These are phyloP conservation scores for Pachycephala philippinensis DNA, from an alignment of 2,113 vertebrate species.

Conservation along the genomic window DNA sequence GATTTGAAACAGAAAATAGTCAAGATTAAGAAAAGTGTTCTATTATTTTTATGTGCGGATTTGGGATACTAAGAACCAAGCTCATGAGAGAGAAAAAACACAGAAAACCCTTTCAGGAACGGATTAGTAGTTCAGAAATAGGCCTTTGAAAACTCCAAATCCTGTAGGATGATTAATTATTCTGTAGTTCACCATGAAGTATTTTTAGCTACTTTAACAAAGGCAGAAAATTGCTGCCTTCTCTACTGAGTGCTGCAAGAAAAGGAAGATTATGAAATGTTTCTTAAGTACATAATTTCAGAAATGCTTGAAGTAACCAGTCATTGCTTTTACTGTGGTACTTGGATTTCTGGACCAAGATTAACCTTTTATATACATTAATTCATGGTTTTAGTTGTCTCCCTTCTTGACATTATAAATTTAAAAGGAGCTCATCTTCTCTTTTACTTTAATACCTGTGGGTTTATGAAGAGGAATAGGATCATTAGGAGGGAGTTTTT, in stretches of 20 bases:
- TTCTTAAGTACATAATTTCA: neutral
- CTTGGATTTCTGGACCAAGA: neutral
- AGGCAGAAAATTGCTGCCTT: neutral
- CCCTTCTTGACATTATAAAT: neutral
- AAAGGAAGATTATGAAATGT: neutral
- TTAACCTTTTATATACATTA: neutral
- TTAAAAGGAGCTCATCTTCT: neutral
- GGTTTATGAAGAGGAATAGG: neutral
- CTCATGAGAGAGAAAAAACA: neutral
- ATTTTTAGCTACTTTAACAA: neutral
- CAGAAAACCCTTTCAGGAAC: neutral
- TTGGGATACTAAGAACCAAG: neutral
- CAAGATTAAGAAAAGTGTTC: accelerated
- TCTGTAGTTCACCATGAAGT: neutral
- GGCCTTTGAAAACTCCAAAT: neutral
- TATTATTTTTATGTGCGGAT: neutral
- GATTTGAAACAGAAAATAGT: neutral
- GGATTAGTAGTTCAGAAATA: neutral
- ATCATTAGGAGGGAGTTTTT: neutral
- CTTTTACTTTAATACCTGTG: neutral
- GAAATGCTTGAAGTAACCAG: neutral
- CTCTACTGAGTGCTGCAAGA: neutral
- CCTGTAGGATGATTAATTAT: neutral
- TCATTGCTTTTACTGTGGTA: neutral
- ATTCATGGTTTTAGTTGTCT: neutral